These are phyloP conservation scores for Octodonta nipae DNA, from an alignment of 2,888 invertebrate species.

Conservation along the genomic window DNA sequence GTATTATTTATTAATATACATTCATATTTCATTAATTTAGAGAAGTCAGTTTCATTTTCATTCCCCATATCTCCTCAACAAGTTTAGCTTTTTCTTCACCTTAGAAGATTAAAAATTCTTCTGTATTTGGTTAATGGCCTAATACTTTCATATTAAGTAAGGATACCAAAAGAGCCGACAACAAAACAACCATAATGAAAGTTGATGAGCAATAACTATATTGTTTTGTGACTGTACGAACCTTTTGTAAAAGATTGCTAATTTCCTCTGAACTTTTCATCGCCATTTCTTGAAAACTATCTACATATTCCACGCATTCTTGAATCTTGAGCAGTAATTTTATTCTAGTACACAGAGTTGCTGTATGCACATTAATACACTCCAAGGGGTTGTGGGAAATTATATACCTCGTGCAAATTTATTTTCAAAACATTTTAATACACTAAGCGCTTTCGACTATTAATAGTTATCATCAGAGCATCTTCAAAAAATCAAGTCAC, in stretches of 20 bases:
- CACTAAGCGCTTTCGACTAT: no score
- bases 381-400: no score
- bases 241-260: slow-evolving; percentile 65
- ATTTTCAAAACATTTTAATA: no score
- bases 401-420: no score
- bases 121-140: slow-evolving; percentile 36
- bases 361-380: no score
- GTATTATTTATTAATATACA: slow-evolving; percentile 16
- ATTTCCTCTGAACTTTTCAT: slow-evolving; percentile 82
- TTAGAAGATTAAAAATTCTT: slow-evolving; percentile 45
- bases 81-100: slow-evolving; percentile 26
- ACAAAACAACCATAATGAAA: slow-evolving; percentile 69
- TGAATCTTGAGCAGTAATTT: slow-evolving; percentile 91
- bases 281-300: slow-evolving; percentile 78
- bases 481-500: no score
- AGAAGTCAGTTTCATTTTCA: slow-evolving; percentile 24
- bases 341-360: no score
- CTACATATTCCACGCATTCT: slow-evolving; percentile 83
- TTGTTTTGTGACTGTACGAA: slow-evolving; percentile 74
- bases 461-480: no score
- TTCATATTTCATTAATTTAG: slow-evolving; percentile 21
- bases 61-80: slow-evolving; percentile 28
- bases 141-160: slow-evolving; percentile 55
- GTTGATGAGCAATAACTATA: slow-evolving; percentile 65
- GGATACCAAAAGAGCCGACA: slow-evolving; percentile 74